A percentile compares a stretch with the other conserved stretches of the same genome.
Evolutionary conservation across 2,113 vertebrate species (phyloP).

Genomic region (Hassar affinis): DNA sequence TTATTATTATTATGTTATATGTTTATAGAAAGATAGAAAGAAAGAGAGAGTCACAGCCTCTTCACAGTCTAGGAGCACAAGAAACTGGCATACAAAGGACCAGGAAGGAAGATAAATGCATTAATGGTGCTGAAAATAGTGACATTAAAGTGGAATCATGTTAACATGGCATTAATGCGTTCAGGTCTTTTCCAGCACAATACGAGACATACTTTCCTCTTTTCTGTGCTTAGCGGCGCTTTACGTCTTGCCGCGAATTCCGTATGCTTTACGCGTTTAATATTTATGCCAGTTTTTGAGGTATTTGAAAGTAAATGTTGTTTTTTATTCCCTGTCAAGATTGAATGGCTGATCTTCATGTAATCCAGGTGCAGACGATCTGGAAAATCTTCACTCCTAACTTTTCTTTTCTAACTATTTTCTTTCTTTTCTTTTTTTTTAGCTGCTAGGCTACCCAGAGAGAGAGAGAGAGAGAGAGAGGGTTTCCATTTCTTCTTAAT

Average conservation of each 20-base stretch:
- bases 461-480: too few relatives aligned
- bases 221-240: background rate
- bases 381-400: background rate
- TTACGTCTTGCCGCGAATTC: background rate
- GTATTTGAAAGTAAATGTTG: background rate
- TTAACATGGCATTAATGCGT: constrained; percentile 2
- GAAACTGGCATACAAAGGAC: background rate
- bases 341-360: background rate
- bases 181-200: background rate
- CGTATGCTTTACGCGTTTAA: background rate
- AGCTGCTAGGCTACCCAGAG: background rate
- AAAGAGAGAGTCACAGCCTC: background rate
- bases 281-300: background rate
- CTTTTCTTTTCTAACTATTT: background rate
- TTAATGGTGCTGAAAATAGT: constrained; percentile 24
- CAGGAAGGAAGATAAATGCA: background rate
- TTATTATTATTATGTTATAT: too few relatives aligned
- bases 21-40: too few relatives aligned
- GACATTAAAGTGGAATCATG: background rate
- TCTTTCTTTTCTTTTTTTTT: background rate
- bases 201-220: background rate
- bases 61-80: background rate
- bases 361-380: too few relatives aligned
- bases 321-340: background rate
- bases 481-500: background rate